phyloP scores from a whole-genome alignment of 2,888 invertebrate species.

The Acleris sparsana region DNA sequence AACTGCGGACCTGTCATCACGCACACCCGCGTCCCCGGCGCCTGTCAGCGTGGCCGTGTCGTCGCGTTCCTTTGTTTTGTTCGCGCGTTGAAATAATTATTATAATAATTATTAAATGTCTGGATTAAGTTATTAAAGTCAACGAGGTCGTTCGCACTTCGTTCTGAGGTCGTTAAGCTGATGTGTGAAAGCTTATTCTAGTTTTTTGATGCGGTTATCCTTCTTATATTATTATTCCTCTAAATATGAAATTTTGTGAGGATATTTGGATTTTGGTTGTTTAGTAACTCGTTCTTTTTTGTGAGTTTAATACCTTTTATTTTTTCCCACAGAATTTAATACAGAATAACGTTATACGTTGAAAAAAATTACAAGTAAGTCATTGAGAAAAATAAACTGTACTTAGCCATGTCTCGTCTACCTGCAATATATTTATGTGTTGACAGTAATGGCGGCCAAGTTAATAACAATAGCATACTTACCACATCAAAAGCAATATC shows the following conservation, averaged over 20 bases:
- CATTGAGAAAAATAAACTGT: too few species aligned
- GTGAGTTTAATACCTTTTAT: too few species aligned
- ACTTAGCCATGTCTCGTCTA: too few species aligned
- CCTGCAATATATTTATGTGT: too few species aligned
- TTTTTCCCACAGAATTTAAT: too few species aligned
- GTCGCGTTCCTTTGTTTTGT: constrained; percentile 24
- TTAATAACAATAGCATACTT: too few species aligned
- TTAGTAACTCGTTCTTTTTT: too few species aligned
- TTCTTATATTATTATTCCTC: background rate
- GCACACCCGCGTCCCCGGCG: background rate
- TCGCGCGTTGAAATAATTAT: constrained; percentile 20
- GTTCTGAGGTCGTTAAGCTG: constrained; percentile 1
- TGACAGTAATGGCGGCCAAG: too few species aligned
- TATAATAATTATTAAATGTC: constrained; percentile 9
- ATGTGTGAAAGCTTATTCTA: constrained; percentile 28
- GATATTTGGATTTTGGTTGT: too few species aligned
- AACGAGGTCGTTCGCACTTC: constrained; percentile 1
- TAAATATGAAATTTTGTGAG: background rate
- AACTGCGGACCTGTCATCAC: background rate
- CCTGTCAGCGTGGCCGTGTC: constrained; percentile 1
- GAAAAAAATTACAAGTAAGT: too few species aligned
- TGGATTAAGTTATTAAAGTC: constrained; percentile 35
- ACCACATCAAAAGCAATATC: too few species aligned
- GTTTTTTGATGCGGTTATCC: background rate
- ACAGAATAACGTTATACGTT: too few species aligned